A percentile compares a stretch with the other conserved stretches of the same genome.
Conservation (phyloP, 2,797 vertebrate species). For the Carduelis carduelis region DNA sequence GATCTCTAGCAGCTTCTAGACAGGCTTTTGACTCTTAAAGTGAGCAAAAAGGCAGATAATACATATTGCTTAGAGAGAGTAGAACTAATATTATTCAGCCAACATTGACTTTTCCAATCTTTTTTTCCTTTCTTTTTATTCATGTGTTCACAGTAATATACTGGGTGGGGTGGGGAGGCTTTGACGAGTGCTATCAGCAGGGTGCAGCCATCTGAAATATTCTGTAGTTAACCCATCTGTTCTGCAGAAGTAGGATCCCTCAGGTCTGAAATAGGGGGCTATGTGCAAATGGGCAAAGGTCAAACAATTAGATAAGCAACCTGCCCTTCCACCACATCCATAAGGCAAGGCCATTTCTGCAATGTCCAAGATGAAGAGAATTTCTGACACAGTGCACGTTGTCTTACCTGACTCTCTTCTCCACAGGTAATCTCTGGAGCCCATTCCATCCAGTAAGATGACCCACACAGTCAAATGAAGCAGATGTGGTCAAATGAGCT, state of each 20-base stretch:
- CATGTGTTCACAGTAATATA: not conserved
- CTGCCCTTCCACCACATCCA: not conserved
- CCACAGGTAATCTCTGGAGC: not conserved
- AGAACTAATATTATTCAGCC: not conserved
- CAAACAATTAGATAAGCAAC: not conserved
- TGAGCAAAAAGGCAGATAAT: not conserved
- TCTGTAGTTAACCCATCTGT: not conserved
- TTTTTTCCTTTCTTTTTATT: not conserved
- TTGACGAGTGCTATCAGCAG: not conserved
- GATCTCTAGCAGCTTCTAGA: not conserved
- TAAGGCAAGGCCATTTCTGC: not conserved
- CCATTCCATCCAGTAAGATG: fast-evolving
- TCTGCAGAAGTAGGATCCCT: not conserved
- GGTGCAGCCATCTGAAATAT: not conserved
- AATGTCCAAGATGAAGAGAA: not conserved
- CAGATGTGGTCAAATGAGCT: not conserved
- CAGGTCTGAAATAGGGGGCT: not conserved
- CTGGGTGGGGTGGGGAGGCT: fast-evolving
- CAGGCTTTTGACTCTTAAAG: not conserved
- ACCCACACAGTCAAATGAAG: not conserved
- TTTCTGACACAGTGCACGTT: not conserved
- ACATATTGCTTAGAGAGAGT: not conserved
- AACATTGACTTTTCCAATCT: not conserved
- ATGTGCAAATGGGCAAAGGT: not conserved
- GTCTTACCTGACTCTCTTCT: not conserved